Percentiles rank a stretch among this genome's conserved stretches.
Evolutionary conservation across 2,888 invertebrate genomes (phyloP).

Genomic region (Calephelis perditalis): DNA sequence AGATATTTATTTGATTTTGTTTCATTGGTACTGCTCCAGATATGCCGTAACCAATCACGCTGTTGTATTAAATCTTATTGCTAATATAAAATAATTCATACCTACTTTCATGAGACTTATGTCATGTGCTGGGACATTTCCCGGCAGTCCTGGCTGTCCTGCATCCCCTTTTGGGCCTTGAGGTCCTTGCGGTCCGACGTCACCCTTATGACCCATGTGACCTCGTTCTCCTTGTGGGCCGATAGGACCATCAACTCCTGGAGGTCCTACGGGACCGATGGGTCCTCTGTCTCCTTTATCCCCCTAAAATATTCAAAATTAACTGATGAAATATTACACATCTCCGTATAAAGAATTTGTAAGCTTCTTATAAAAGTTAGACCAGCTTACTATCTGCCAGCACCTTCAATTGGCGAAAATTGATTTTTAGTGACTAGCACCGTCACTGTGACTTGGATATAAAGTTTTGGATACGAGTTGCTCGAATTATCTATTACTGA

Average conservation of each 20-base stretch:
- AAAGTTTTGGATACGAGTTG: too few relatives aligned
- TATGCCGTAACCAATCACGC: too few relatives aligned
- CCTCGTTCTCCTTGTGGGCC: conserved; percentile 83
- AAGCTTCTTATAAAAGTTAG: too few relatives aligned
- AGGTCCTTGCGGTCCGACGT: conserved; percentile 46
- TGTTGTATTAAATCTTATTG: not conserved
- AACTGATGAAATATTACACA: too few relatives aligned
- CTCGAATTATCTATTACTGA: too few relatives aligned
- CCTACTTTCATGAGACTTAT: conserved; percentile 34
- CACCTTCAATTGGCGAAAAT: too few relatives aligned
- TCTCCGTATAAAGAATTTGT: too few relatives aligned
- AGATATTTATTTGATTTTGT: too few relatives aligned
- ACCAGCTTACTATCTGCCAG: too few relatives aligned
- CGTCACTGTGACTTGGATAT: too few relatives aligned
- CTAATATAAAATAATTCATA: conserved; percentile 3
- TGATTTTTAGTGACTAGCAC: too few relatives aligned
- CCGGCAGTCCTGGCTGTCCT: conserved; percentile 80
- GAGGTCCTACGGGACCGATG: conserved; percentile 65
- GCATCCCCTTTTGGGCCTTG: conserved; percentile 81
- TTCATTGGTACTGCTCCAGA: too few relatives aligned
- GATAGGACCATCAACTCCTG: conserved; percentile 53
- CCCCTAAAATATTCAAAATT: not conserved
- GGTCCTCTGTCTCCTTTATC: conserved; percentile 83
- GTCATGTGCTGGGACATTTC: conserved; percentile 29
- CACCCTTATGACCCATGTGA: conserved; percentile 79